Evolutionary conservation across 2,113 vertebrate genomes (phyloP), one percentile per base, ranked within the genome.

Genomic region (Paradisaea rubra): DNA sequence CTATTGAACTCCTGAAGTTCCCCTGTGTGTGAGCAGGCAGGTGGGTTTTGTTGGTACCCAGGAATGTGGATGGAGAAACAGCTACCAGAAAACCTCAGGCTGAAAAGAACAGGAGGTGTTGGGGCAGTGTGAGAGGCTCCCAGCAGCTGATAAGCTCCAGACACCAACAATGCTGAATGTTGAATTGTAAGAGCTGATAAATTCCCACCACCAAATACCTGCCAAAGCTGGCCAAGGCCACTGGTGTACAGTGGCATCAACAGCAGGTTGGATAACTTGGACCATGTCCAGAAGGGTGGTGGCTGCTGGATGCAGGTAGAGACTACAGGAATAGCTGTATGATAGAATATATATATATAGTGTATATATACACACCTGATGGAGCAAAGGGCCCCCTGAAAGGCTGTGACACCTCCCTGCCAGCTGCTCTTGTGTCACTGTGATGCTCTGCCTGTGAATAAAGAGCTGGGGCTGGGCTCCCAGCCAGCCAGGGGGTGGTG

Each of bases 361-460:
- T 35, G 39, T 49, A 7, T 35, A 13, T 18, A 9, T 5, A 23
- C 27, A 72, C 31, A 57, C 21, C 11, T 6, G 2, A 4, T 21
- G 45, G 69, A 49, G 22, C 31, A 52, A 37, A 89, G 25, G 20
- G 44, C 4, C 18, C 15, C 37, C 39, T 54, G 44, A 39, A 35
- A 72, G 71, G 30, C 76, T 77, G 33, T 47, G 53, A n/a, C 41
- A 23, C 23, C 79, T 78, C 42, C 37, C 52, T 91, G 63, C 13
- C 50, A 54, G 60, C 73, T 89, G 39, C n/a, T 60, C 0, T 23
- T 10, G 0, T 23, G 39, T 37, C 37, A 4, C 39, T 53, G 3
- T 19, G 71, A 9, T 31, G 30, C 39, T 82, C 42, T 84, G 86
- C 50, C 49, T 27, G 4, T 8, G 5, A 49, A 37, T 39, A 21